Evolutionary conservation across 2,888 invertebrate species (phyloP).

Genomic region (Prosapia bicincta): DNA sequence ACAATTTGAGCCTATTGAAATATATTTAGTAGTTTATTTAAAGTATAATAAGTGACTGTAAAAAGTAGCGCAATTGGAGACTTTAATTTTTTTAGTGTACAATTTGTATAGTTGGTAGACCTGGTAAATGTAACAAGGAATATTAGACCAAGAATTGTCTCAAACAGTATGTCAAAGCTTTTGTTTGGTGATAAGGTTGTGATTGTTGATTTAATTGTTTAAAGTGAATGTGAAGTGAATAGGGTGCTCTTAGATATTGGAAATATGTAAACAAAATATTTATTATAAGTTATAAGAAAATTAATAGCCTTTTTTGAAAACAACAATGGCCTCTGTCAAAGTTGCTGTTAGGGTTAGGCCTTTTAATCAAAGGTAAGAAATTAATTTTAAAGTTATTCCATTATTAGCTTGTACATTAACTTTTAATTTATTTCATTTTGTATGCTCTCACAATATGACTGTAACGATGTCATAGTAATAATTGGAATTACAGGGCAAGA

Average conservation of each 20-base stretch:
- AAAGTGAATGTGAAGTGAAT: not conserved
- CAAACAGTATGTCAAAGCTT: not conserved
- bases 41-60: no score
- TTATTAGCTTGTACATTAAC: no score
- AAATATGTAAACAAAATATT: not conserved
- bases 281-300: no score
- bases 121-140: not conserved
- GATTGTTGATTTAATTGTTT: not conserved
- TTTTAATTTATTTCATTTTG: not conserved
- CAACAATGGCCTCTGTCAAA: constrained; percentile 81
- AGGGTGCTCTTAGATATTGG: not conserved
- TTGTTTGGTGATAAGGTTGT: not conserved
- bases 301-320: not conserved
- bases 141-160: not conserved
- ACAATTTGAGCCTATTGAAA: no score
- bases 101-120: not conserved
- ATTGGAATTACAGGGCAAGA: no score
- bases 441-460: no score
- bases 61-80: no score
- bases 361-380: constrained; percentile 75
- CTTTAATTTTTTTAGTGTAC: no score
- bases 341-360: constrained; percentile 88
- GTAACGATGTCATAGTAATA: no score
- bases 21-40: no score
- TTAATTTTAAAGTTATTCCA: not conserved